Base-by-base conservation (phyloP, 2,888 invertebrate species). In the Melanostoma mellinum region DNA sequence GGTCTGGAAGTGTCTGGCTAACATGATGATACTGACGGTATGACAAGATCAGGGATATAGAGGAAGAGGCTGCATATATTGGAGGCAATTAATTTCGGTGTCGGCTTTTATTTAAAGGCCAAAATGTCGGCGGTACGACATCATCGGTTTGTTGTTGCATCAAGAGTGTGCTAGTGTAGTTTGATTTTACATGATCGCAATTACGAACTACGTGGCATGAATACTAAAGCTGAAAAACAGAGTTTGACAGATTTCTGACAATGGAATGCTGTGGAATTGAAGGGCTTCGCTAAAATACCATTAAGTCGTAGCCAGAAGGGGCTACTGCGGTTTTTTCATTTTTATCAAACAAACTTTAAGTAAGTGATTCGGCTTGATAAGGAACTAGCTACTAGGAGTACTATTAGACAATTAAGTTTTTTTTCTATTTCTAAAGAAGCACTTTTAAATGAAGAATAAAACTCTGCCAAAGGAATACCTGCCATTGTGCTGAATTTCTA, bases 71-170 rank as follows among this genome's bases (percentile, higher is more conserved):
- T 75, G 84, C 78, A 84, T 84, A 84, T 79, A 79, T 79, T 69
- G 74, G 67, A 71, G 71, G 74, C 84, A 84, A 84, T 84, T 84
- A 79, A 79, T 84, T 75, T 84, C 74, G 71, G 79, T 79, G 84
- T 79, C 84, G 84, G 79, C 79, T 74, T 84, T 73, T 65, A 63
- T 74, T 69, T 76, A 71, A 79, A 72, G 56, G 55, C 58, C 69
- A 68, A 67, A 67, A 42, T 35, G 81, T 38, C 73, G 73, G 63
- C 65, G 74, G 52, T 38, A 53, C 40, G 52, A 78, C 78, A 74
- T 78, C 67, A 63, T 20, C 20, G 67, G 67, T 65, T 63, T 10
- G 6, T 63, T 48, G 35, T 4, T 67, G 60, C 33, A 40, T 44
- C 52, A 10, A 20, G 38, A 36, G 42, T 74, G 74, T 84, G 77